These are phyloP conservation scores for Proales similis DNA, from an alignment of 1,140 invertebrate genomes.

Conservation along the genomic window DNA sequence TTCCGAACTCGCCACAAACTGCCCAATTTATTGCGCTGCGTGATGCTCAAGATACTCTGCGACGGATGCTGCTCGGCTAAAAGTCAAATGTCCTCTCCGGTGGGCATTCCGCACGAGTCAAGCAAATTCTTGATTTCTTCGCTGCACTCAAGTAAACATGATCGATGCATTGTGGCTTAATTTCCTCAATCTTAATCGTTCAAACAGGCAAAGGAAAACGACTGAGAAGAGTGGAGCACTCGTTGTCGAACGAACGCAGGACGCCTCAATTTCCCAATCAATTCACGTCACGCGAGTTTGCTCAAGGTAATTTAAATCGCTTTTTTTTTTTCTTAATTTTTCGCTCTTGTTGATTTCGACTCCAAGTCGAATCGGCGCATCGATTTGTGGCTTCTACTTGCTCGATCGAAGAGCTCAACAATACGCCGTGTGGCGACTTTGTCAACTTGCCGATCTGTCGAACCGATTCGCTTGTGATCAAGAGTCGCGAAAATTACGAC, in stretches of 20 bases:
- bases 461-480: not conserved
- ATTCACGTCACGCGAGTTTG: too few relatives aligned
- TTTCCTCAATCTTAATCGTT: not conserved
- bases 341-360: not conserved
- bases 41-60: not conserved
- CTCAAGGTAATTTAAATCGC: too few relatives aligned
- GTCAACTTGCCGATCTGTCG: not conserved
- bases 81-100: not conserved
- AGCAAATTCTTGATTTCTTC: not conserved
- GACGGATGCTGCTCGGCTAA: not conserved
- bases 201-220: not conserved
- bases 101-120: not conserved
- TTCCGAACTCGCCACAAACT: not conserved
- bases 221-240: too few relatives aligned
- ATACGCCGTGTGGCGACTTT: not conserved
- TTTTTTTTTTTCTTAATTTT: too few relatives aligned
- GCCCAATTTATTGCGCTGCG: not conserved
- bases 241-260: too few relatives aligned
- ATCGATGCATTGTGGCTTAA: not conserved
- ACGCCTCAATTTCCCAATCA: too few relatives aligned
- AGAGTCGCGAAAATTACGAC: not conserved
- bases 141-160: not conserved
- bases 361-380: not conserved
- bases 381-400: not conserved
- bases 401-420: not conserved